A percentile compares a stretch with the other conserved stretches of the same genome.
phyloP scores from a whole-genome alignment of 2,888 invertebrate genomes.

The Hypsopygia costalis region DNA sequence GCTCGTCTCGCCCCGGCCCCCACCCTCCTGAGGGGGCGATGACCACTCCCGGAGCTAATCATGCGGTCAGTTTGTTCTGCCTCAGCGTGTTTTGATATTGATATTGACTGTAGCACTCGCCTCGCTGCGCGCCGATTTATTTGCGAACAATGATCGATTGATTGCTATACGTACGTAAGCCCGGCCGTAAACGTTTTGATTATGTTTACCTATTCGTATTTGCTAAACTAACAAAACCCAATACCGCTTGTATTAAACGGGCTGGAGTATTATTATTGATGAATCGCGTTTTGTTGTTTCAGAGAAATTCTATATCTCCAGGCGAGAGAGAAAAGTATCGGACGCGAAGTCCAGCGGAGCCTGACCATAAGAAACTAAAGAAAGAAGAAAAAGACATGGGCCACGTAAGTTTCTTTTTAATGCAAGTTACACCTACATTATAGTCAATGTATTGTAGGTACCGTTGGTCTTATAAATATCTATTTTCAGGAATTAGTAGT shows the following conservation, averaged over 20 bases:
- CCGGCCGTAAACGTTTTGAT: constrained; percentile 72
- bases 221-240: constrained; percentile 48
- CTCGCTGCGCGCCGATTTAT: constrained; percentile 76
- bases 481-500: constrained; percentile 94
- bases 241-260: constrained; percentile 35
- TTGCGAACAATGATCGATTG: constrained; percentile 80
- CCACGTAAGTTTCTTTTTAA: constrained; percentile 81
- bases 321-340: constrained; percentile 91
- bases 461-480: too few species aligned
- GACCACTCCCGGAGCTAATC: constrained; percentile 78
- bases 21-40: constrained; percentile 49
- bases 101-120: constrained; percentile 76
- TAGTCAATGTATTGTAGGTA: too few species aligned
- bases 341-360: constrained; percentile 88
- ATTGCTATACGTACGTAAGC: constrained; percentile 70
- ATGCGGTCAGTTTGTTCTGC: constrained; percentile 80
- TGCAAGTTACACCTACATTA: background rate
- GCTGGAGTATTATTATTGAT: constrained; percentile 23
- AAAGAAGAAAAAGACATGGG: constrained; percentile 92
- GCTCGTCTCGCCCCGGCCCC: constrained; percentile 30
- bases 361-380: constrained; percentile 86
- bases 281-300: constrained; percentile 53
- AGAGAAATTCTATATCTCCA: constrained; percentile 93
- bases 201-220: constrained; percentile 70
- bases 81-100: constrained; percentile 80